Base-by-base conservation (phyloP, 2,888 invertebrate species). In the Himalopsyche kuldschensis region DNA sequence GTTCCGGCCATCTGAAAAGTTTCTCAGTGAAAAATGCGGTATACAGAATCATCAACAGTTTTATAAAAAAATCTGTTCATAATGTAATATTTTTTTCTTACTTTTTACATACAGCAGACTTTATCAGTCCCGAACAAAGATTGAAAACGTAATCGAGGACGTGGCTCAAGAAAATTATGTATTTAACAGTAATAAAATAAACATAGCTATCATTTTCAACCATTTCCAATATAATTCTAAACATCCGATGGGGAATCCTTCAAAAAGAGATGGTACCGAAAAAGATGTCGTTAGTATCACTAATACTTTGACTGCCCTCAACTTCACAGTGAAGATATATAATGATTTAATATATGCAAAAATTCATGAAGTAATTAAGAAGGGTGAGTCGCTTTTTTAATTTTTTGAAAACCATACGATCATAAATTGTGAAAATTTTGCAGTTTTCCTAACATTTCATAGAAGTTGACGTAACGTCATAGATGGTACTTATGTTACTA, bases 151-250 rank as follows among this genome's bases (percentile, higher is more conserved):
- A 32, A 32, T 24, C n/a, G 55, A 20, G 4, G 55, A 79, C 6
- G 63, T 35, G 17, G 8, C 1, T 20, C 17, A 69, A 10, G 35
- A 24, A 8, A 75, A 69, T 31, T 80, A 80, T 31, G 41, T 17
- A 69, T 41, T 80, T 10, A 27, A 75, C 24, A 46, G 75, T 75
- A 11, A 41, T n/a, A 41, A 41, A 41, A 15, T 75, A 10, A 69
- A 75, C n/a, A n/a, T 80, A 35, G 80, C 75, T n/a, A 27, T 80
- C 4, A 75, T 80, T 41, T 80, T 80, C 6, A 75, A 80, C 20
- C 80, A 80, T 20, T 6, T 10, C 0, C 41, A 80, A 8, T 80
- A 20, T 20, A 24, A 20, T 1, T 4, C 27, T 4, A 48, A 76
- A 31, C 75, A 32, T 3, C 30, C 30, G 24, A 3, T 2, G 0